Evolutionary conservation across 1,140 invertebrate genomes (phyloP), one percentile per base, ranked within the genome.

Genomic region (Ladona fulva): DNA sequence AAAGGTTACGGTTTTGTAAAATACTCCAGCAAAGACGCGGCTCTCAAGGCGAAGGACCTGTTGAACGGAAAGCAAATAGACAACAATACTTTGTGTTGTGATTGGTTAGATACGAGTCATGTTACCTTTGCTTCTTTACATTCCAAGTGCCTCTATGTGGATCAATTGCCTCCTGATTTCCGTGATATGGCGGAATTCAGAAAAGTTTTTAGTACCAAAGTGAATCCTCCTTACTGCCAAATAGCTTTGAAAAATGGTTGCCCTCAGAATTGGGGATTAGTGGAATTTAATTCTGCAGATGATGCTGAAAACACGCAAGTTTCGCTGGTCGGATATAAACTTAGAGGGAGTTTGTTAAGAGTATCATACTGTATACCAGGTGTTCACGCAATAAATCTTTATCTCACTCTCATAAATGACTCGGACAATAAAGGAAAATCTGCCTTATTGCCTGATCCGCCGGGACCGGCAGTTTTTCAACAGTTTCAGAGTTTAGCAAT

Each of bases 1-100:
- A 89, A 89, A 82, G 88, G 88, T 1, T 90, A 90, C 83, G 89
- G 89, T 22, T 87, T 90, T 81, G 87, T 90, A 10, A 87, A 89
- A 80, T 90, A 87, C 83, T 81, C 84, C 22, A 86, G 83, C 42
- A 87, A 86, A 80, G 85, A 88, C 78, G 85, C 86, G 24, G 87
- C 87, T 6, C 81, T 86, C 0, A 84, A 86, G 75, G 87, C 87
- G 7, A 85, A 86, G 76, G 83, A 84, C 75, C 82, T 85, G 29
- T 77, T 90, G 66, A 88, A 90, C 80, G 86, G 86, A 59, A 84
- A 84, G 77, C 80, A 83, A 66, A 81, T 88, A 22, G 82, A 84
- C 10, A 84, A 82, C 25, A 80, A 81, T 42, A 82, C 81, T 19
- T 79, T 89, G 7, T 86, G 88, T 59, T 90, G 88, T 82, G 88